Evolutionary conservation across 2,888 invertebrate species (phyloP).

Genomic region (Ceramica pisi): DNA sequence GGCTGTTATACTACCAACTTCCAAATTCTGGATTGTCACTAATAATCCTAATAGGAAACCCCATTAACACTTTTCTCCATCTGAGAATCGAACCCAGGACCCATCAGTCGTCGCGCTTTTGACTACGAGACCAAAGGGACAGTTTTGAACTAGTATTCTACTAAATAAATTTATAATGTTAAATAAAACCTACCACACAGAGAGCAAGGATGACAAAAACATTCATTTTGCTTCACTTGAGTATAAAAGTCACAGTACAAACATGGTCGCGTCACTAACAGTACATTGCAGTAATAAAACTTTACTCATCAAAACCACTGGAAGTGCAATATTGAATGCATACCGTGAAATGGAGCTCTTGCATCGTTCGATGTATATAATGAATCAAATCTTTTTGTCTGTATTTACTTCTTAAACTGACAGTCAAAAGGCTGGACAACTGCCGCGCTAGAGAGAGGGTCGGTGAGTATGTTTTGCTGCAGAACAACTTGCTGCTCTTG

Average conservation of each 20-base stretch:
- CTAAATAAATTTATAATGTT: neutral
- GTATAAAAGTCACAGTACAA: constrained; percentile 29
- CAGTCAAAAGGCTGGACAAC: too few relatives aligned
- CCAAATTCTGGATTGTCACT: neutral
- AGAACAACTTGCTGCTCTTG: too few relatives aligned
- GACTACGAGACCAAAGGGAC: neutral
- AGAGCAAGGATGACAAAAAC: constrained; percentile 27
- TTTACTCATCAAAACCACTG: constrained; percentile 56
- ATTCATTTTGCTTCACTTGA: constrained; percentile 55
- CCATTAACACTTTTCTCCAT: neutral
- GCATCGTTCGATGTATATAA: constrained; percentile 2
- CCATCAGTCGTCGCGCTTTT: neutral
- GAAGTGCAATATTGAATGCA: constrained; percentile 63
- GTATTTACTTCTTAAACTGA: neutral
- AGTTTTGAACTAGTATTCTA: neutral
- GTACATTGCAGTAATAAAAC: constrained; percentile 56
- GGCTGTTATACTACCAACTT: neutral
- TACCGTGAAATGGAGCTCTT: constrained; percentile 68
- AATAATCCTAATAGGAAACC: neutral
- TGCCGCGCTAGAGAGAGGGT: too few relatives aligned
- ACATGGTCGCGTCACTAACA: constrained; percentile 23
- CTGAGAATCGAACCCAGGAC: neutral
- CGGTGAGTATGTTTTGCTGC: too few relatives aligned
- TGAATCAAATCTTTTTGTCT: constrained; percentile 3
- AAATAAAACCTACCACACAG: constrained; percentile 37